A percentile compares a stretch with the other conserved stretches of the same genome.
phyloP scores from a whole-genome alignment of 2,113 vertebrate species.

The Macquaria ambigua region DNA sequence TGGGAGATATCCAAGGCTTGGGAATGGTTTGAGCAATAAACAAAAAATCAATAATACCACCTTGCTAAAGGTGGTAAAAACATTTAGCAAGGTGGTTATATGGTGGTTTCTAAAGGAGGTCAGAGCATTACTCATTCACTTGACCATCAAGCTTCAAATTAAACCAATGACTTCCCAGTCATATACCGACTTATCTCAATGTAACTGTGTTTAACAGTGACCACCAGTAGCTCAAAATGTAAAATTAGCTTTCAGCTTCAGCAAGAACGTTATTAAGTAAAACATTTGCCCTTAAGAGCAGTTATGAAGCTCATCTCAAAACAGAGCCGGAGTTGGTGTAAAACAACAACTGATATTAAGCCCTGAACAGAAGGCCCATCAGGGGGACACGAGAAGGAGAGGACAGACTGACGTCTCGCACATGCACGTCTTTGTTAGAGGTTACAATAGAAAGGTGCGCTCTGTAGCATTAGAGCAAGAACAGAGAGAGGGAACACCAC shows the following conservation, averaged over 20 bases:
- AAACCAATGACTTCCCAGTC: neutral
- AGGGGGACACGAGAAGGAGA: slow-evolving; percentile 30
- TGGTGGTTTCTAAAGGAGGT: no score
- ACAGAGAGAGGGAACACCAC: slow-evolving; percentile 63
- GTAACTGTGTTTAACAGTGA: neutral
- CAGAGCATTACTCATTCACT: no score
- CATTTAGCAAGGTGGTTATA: no score
- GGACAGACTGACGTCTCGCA: slow-evolving; percentile 38
- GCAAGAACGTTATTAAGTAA: neutral
- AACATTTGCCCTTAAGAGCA: neutral
- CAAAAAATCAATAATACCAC: neutral
- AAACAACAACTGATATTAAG: slow-evolving; percentile 27
- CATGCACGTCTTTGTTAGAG: slow-evolving; percentile 73
- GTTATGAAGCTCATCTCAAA: neutral
- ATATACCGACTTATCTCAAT: neutral
- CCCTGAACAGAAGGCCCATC: slow-evolving; percentile 17
- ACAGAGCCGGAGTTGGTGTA: neutral
- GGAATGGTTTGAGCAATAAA: neutral
- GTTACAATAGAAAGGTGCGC: slow-evolving; percentile 52
- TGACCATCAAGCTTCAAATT: neutral
- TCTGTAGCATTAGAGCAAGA: slow-evolving; percentile 35
- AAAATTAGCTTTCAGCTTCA: neutral
- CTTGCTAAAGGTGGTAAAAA: no score
- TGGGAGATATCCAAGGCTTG: slow-evolving; percentile 17
- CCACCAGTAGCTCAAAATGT: neutral